Conservation (phyloP, 2,888 invertebrate genomes). For the Acleris emargana region DNA sequence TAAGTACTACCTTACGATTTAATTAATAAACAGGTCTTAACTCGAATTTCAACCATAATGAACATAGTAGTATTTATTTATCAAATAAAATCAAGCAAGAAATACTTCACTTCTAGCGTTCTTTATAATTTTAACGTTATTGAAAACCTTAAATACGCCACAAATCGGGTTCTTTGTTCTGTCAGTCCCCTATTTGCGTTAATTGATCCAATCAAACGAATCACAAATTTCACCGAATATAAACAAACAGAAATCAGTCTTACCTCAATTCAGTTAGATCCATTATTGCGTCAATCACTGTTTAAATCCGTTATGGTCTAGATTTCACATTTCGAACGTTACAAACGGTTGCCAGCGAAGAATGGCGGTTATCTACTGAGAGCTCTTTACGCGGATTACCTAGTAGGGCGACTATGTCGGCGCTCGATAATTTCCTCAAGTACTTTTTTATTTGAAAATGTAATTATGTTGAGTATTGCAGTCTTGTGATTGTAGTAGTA, state of each 20-base stretch:
- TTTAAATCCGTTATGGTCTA: background rate
- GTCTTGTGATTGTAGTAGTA: too few species aligned
- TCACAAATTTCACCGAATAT: background rate
- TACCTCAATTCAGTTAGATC: slow-evolving; percentile 27
- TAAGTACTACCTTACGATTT: background rate
- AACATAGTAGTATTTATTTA: too few species aligned
- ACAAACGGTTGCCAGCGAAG: slow-evolving; percentile 27
- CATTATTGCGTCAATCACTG: slow-evolving; percentile 17
- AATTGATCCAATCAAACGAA: too few species aligned
- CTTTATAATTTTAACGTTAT: too few species aligned
- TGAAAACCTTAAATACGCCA: too few species aligned
- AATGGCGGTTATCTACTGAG: slow-evolving; percentile 30
- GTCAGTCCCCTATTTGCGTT: too few species aligned
- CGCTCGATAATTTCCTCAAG: background rate
- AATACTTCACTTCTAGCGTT: too few species aligned
- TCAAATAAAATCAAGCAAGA: too few species aligned
- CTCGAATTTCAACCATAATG: too few species aligned
- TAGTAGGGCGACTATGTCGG: slow-evolving; percentile 14
- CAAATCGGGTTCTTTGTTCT: too few species aligned
- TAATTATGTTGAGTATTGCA: too few species aligned
- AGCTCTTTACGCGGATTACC: slow-evolving; percentile 18
- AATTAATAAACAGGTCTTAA: background rate
- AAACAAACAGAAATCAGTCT: background rate
- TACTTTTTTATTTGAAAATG: too few species aligned
- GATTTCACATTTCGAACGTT: slow-evolving; percentile 18